Conservation (phyloP, 2,113 vertebrate species). For the Sylvia atricapilla region DNA sequence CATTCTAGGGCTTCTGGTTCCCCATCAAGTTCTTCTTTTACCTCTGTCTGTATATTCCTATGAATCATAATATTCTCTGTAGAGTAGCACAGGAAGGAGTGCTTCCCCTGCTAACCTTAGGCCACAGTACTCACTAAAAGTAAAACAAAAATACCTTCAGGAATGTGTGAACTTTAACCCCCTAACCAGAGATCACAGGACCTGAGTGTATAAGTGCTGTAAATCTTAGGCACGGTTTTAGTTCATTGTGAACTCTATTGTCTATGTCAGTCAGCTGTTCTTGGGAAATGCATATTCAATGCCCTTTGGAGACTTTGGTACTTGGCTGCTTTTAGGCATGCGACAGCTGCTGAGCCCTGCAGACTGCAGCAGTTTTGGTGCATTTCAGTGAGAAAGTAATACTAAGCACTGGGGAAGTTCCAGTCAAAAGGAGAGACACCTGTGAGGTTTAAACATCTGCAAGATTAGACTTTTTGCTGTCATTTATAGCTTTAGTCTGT, state of each 20-base stretch:
- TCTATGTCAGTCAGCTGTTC: background rate
- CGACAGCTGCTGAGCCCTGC: background rate
- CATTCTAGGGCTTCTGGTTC: background rate
- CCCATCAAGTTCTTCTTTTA: background rate
- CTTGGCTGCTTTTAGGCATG: background rate
- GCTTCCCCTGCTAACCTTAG: background rate
- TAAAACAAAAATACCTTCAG: background rate
- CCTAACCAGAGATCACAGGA: background rate
- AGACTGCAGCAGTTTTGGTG: background rate
- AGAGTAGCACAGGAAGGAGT: background rate
- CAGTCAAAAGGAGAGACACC: background rate
- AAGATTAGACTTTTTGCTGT: background rate
- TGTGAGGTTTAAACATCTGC: background rate
- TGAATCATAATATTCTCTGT: background rate
- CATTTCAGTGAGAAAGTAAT: background rate
- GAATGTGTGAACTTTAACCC: background rate
- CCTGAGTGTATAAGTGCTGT: background rate
- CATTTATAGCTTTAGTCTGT: background rate
- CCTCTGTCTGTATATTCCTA: background rate
- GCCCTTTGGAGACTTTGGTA: background rate
- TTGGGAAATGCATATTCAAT: background rate
- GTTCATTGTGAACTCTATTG: background rate
- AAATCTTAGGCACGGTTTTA: background rate
- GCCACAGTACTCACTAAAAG: background rate
- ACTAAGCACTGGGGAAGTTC: background rate